phyloP scores from a whole-genome alignment of 2,888 invertebrate genomes.

The Sturmia bella region DNA sequence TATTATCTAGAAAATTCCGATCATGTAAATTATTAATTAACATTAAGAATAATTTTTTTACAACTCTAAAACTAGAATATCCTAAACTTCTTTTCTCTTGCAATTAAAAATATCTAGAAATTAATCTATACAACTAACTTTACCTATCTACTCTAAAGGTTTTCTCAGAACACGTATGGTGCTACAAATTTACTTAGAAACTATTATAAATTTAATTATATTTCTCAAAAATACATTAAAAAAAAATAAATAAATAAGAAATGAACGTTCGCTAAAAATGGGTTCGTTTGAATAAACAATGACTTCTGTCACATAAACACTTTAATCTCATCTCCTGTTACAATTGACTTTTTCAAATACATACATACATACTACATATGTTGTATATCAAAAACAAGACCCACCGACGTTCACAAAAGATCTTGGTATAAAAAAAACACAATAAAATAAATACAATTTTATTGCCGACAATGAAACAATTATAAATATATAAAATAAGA shows the following conservation, averaged over 20 bases:
- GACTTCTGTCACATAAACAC: too few species aligned
- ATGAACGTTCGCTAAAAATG: slow-evolving; percentile 48
- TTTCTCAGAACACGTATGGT: slow-evolving; percentile 64
- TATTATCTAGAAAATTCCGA: too few species aligned
- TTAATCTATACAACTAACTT: not conserved
- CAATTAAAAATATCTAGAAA: not conserved
- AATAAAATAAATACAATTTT: slow-evolving; percentile 27
- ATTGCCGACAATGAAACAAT: slow-evolving; percentile 13
- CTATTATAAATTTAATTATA: slow-evolving; percentile 29
- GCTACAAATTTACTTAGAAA: slow-evolving; percentile 55
- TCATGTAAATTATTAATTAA: too few species aligned
- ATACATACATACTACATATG: not conserved
- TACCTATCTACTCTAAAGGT: slow-evolving; percentile 54
- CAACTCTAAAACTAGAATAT: too few species aligned
- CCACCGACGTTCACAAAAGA: slow-evolving; percentile 65
- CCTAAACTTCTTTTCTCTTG: too few species aligned
- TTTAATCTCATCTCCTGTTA: too few species aligned
- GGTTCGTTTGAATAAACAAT: slow-evolving; percentile 11
- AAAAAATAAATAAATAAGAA: not conserved
- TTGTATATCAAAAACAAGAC: slow-evolving; percentile 16
- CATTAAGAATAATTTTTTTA: too few species aligned
- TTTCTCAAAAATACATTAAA: not conserved
- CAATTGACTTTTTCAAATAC: too few species aligned
- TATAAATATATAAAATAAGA: too few species aligned
- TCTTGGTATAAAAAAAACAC: slow-evolving; percentile 4